Conservation (phyloP, 1,140 invertebrate genomes). For the Oryzaephilus surinamensis region DNA sequence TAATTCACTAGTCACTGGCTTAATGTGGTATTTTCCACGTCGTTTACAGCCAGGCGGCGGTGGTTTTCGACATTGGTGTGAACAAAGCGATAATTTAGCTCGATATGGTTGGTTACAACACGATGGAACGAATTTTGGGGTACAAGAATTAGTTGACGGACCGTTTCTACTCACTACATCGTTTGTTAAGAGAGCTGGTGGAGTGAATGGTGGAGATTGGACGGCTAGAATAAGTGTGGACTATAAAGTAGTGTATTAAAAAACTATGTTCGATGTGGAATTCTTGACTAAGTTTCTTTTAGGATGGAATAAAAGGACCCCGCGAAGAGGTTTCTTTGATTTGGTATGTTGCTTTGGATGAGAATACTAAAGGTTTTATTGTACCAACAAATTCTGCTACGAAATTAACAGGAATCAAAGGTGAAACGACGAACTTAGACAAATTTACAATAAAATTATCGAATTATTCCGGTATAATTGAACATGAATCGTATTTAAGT, state of each 20-base stretch:
- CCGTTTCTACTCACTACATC: constrained; percentile 69
- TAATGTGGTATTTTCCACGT: constrained; percentile 93
- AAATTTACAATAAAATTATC: constrained; percentile 54
- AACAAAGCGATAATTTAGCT: constrained; percentile 74
- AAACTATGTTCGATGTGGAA: neutral
- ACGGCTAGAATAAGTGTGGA: constrained; percentile 70
- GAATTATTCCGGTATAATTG: constrained; percentile 41
- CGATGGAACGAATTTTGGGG: constrained; percentile 84
- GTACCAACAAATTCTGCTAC: constrained; percentile 44
- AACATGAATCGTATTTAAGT: constrained; percentile 63
- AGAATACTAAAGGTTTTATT: constrained; percentile 51
- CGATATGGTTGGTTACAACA: constrained; percentile 82
- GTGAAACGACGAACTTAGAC: constrained; percentile 67
- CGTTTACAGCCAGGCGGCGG: constrained; percentile 51
- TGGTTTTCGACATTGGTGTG: constrained; percentile 85
- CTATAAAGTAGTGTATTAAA: constrained; percentile 40
- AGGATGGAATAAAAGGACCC: neutral
- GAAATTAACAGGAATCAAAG: constrained; percentile 56
- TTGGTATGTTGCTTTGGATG: constrained; percentile 69
- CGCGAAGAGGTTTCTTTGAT: constrained; percentile 54
- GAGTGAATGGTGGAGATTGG: constrained; percentile 84
- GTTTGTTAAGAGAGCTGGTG: constrained; percentile 77
- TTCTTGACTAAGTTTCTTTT: neutral
- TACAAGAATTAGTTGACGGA: constrained; percentile 80
- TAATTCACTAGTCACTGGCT: constrained; percentile 75